Base-by-base conservation (phyloP, 2,888 invertebrate species). In the Pediacus dermestoides region DNA sequence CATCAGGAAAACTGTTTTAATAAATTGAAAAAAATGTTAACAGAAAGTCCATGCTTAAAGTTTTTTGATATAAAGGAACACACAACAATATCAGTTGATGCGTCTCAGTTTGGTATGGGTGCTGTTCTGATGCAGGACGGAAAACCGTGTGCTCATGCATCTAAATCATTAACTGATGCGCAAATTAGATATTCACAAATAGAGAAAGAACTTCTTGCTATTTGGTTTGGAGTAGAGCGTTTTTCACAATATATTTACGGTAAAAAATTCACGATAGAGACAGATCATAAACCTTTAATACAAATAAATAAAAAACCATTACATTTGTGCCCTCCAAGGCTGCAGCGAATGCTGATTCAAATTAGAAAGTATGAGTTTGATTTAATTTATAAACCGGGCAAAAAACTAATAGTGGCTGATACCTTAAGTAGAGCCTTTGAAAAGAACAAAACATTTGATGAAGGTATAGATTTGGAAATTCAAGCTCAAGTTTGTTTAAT, bases 191-290 rank as follows among this genome's bases (percentile, higher is more conserved):
- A 64, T 35, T 56, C 59, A 1, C 58, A 63, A 43, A 64, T 66
- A 3, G 63, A 68, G 39, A 65, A 67, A 42, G 64, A 68, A 49
- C 56, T 62, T 0, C 38, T 68, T 2, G 64, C 25, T 60, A 59
- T 9, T 57, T 60, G 6, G 60, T 64, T 46, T 46, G 52, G 48
- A 4, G 18, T 26, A 7, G 27, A 11, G 2, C 21, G 32, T 15
- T 37, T 26, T 32, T 13, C 12, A 22, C 52, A 50, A 35, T 39
- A 37, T 30, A 11, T 53, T 0, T 58, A 44, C 48, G 50, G 44
- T 8, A 35, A 37, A 30, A 16, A 30, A 8, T 32, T 55, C 12
- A 21, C 16, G 4, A 42, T 59, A n/a, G 37, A 54, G 36, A 50
- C 45, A 3, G 55, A 60, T 23, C 48, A 48, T 12, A 43, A 45